A percentile compares a stretch with the other conserved stretches of the same genome.
phyloP scores from a whole-genome alignment of 2,113 vertebrate genomes.

The Neotoma lepida region DNA sequence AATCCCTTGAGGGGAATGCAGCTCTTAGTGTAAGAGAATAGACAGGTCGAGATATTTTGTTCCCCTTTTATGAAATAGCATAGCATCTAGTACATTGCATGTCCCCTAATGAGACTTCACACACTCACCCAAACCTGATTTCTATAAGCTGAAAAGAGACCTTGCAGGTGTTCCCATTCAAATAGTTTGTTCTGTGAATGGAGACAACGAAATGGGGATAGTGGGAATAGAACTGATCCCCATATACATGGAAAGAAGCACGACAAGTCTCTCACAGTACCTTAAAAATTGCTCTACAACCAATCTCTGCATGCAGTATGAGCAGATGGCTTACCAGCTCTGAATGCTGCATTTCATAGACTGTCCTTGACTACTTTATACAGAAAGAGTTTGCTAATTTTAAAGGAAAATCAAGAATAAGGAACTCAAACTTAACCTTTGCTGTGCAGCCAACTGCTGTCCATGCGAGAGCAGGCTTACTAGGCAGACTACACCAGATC shows the following conservation, averaged over 20 bases:
- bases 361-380: neutral
- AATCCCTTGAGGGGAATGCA: neutral
- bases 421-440: slow-evolving; percentile 19
- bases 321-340: neutral
- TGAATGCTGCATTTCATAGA: neutral
- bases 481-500: neutral
- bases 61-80: neutral
- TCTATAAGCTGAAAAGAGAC: slow-evolving; percentile 1
- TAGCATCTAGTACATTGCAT: neutral
- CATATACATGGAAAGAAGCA: neutral
- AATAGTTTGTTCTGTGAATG: neutral
- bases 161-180: neutral
- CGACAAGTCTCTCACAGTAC: rapidly evolving
- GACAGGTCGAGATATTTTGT: neutral
- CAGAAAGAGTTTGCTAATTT: neutral
- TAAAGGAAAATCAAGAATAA: slow-evolving; percentile 5
- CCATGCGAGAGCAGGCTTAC: neutral
- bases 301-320: neutral
- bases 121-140: neutral
- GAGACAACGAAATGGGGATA: neutral
- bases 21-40: neutral
- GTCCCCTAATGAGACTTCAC: neutral
- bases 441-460: neutral
- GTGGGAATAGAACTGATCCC: neutral
- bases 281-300: neutral